Evolutionary conservation across 2,113 vertebrate genomes (phyloP), one percentile per base, ranked within the genome.

Genomic region (Neogale vison): DNA sequence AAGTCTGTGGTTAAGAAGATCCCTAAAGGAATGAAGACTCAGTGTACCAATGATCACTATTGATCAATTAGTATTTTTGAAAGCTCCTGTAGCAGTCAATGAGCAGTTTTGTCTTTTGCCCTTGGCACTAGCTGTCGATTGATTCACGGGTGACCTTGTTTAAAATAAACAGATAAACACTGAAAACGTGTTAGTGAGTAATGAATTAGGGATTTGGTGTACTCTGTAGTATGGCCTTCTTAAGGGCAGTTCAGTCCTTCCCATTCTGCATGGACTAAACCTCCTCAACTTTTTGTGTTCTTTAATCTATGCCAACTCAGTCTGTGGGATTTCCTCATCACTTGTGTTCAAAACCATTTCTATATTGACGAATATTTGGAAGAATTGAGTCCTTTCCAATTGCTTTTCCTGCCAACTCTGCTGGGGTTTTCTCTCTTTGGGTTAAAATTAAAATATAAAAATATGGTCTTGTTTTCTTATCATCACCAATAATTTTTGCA

Each of bases 381-480:
- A 93, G 84, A 90, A 31, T 61, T 65, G 82, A 95, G 94, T 86
- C 29, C 34, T 81, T 94, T 96, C 77, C 67, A 90, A 3, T 77
- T 94, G 17, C 36, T 81, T 96, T 91, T 93, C 36, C 74, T 95
- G 92, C 69, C 90, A 97, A 83, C 26, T 89, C 39, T 76, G 9
- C 88, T 96, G 81, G 59, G 9, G 6, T 97, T 97, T 90, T 93
- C 79, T 87, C 55, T 92, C 85, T 96, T 95, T 69, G 36, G 36
- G 45, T 92, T 96, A 86, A 82, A 96, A 95, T 71, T 93, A 92
- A 96, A 92, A 67, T 92, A 87, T 82, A 82, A 93, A 92, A 97
- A 94, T 89, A 93, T 81, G 18, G 34, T 81, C 59, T 90, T 85
- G 42, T 57, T 89, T 97, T 95, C n/a, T 88, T 90, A 39, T 92